Evolutionary conservation across 2,113 vertebrate species (phyloP).

Genomic region (Catharus minimus): DNA sequence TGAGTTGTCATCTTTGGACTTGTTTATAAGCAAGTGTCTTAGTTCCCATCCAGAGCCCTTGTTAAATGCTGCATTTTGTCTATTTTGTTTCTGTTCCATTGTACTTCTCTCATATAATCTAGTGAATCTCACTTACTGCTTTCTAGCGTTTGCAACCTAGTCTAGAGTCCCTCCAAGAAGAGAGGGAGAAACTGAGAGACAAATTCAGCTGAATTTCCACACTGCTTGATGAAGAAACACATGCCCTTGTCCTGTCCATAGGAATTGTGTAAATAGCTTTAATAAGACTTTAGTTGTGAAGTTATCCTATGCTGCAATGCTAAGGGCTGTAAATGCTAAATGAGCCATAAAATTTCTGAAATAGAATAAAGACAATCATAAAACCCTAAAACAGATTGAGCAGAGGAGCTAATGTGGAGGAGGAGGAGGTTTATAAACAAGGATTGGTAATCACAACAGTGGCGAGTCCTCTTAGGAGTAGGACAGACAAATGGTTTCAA

Average conservation of each 20-base stretch:
- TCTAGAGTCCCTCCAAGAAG: not conserved
- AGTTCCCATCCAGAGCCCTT: not conserved
- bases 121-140: not conserved
- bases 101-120: not conserved
- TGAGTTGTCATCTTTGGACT: not conserved
- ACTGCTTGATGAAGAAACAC: not conserved
- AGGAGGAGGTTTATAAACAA: not conserved
- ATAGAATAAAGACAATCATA: not conserved
- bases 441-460: not conserved
- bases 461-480: not conserved
- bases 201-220: not conserved
- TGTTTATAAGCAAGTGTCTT: not conserved
- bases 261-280: not conserved
- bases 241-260: not conserved
- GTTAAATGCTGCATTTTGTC: not conserved
- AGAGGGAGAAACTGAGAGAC: not conserved
- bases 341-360: not conserved
- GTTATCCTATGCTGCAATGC: not conserved
- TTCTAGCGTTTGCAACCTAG: not conserved
- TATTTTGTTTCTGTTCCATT: not conserved
- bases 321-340: not conserved
- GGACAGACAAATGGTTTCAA: not conserved
- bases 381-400: not conserved
- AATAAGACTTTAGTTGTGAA: not conserved
- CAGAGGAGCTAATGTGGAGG: not conserved